Percentiles rank a stretch among this genome's conserved stretches.
phyloP scores from a whole-genome alignment of 2,888 invertebrate genomes.

The Enchytraeus crypticus region DNA sequence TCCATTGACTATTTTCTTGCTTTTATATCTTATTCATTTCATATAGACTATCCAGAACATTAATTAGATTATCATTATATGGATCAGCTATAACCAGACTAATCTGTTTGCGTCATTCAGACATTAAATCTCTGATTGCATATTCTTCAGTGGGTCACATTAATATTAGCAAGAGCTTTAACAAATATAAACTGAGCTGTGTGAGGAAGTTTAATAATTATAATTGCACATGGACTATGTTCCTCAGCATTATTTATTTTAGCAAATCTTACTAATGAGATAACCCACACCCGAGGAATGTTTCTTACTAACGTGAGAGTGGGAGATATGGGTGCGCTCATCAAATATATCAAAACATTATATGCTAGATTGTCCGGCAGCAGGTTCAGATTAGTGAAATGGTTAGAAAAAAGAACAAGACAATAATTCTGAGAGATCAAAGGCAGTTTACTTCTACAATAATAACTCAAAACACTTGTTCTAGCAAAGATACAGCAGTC shows the following conservation, averaged over 20 bases:
- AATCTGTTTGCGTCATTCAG: slow-evolving; percentile 61
- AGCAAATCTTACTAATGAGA: slow-evolving; percentile 32
- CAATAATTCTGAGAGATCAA: too few species aligned
- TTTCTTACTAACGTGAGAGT: slow-evolving; percentile 60
- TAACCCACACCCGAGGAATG: slow-evolving; percentile 52
- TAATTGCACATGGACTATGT: slow-evolving; percentile 49
- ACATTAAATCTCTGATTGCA: slow-evolving; percentile 66
- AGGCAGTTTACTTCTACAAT: too few species aligned
- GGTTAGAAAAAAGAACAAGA: too few species aligned
- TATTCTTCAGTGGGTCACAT: slow-evolving; percentile 66
- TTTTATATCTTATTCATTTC: too few species aligned
- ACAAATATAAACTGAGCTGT: slow-evolving; percentile 20
- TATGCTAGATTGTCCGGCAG: too few species aligned
- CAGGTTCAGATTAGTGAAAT: too few species aligned
- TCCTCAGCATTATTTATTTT: slow-evolving; percentile 36
- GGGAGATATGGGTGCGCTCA: too few species aligned
- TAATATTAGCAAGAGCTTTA: slow-evolving; percentile 51
- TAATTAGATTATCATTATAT: slow-evolving; percentile 21
- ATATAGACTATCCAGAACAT: not conserved
- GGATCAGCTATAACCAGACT: slow-evolving; percentile 53
- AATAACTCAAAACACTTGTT: too few species aligned
- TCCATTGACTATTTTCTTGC: too few species aligned
- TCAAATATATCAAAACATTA: too few species aligned
- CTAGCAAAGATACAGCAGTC: too few species aligned
- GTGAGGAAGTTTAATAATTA: slow-evolving; percentile 24